These are phyloP conservation scores for Trematomus loennbergii DNA, from an alignment of 2,113 vertebrate species.

Conservation along the genomic window DNA sequence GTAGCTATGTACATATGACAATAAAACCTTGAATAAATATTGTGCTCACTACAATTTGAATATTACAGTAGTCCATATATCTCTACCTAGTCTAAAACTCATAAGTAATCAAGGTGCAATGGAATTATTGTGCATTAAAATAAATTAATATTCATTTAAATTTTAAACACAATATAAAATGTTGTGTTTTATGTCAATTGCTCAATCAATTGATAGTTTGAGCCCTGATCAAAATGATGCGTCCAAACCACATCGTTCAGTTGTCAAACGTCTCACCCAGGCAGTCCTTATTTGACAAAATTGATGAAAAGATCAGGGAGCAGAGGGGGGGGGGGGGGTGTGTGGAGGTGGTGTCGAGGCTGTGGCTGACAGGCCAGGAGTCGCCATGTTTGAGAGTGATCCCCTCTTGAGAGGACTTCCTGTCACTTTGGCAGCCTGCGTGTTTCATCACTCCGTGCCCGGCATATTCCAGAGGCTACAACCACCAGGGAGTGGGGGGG, in stretches of 20 bases:
- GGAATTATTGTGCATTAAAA: not conserved
- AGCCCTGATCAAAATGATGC: not conserved
- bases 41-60: too few relatives aligned
- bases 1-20: too few relatives aligned
- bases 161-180: not conserved
- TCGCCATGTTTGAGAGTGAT: slow-evolving; percentile 76
- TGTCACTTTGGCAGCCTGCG: slow-evolving; percentile 87
- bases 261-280: not conserved
- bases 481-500: slow-evolving; percentile 77
- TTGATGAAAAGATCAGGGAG: slow-evolving; percentile 77
- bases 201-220: not conserved
- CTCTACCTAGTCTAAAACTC: not conserved
- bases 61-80: too few relatives aligned
- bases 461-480: slow-evolving; percentile 71
- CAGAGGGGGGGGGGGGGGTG: slow-evolving; percentile 59
- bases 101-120: not conserved
- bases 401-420: slow-evolving; percentile 84
- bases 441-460: slow-evolving; percentile 76
- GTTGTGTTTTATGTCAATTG: not conserved
- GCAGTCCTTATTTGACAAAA: slow-evolving; percentile 59
- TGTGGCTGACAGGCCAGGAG: slow-evolving; percentile 73
- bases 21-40: too few relatives aligned
- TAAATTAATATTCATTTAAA: not conserved
- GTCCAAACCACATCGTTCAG: too few relatives aligned
- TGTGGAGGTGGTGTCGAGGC: slow-evolving; percentile 29